Conservation (phyloP, 2,888 invertebrate genomes). For the Melieria crassipennis region DNA sequence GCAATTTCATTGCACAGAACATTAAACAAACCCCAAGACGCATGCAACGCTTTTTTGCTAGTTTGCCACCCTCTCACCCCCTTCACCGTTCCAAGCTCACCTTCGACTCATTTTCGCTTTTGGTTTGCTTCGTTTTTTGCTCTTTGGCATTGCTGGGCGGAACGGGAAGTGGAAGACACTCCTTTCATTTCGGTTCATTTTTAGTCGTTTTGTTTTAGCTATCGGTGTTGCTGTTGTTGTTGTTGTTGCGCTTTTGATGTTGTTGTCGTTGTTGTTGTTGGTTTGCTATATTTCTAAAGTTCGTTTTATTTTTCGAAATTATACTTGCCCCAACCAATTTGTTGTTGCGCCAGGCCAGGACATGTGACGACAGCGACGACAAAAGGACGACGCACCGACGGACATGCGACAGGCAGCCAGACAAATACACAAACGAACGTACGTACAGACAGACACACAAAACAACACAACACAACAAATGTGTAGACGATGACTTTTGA, state of each 20-base stretch:
- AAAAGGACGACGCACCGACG: not conserved
- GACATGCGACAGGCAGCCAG: slow-evolving; percentile 2
- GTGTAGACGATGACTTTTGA: slow-evolving; percentile 55
- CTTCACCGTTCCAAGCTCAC: slow-evolving; percentile 2
- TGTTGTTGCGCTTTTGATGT: not conserved
- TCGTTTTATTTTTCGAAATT: slow-evolving; percentile 30
- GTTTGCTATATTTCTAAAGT: slow-evolving; percentile 28
- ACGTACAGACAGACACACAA: slow-evolving; percentile 5
- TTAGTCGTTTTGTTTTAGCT: slow-evolving; percentile 15
- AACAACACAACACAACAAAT: slow-evolving; percentile 35
- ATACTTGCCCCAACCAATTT: slow-evolving; percentile 47
- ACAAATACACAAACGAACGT: slow-evolving; percentile 11
- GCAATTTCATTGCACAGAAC: slow-evolving; percentile 45
- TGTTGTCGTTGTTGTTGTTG: slow-evolving; percentile 18
- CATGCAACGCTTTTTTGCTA: slow-evolving; percentile 24
- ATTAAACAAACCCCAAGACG: slow-evolving; percentile 51
- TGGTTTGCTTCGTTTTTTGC: slow-evolving; percentile 23
- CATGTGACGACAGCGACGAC: slow-evolving; percentile 32
- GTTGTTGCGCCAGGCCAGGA: slow-evolving; percentile 51
- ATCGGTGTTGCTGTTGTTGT: slow-evolving; percentile 27
- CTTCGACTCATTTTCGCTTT: not conserved
- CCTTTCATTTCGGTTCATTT: slow-evolving; percentile 32
- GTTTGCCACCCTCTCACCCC: slow-evolving; percentile 9
- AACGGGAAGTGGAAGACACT: not conserved
- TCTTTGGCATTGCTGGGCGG: slow-evolving; percentile 28